phyloP scores from a whole-genome alignment of 2,888 invertebrate species.

The Habroteleia sp. region DNA sequence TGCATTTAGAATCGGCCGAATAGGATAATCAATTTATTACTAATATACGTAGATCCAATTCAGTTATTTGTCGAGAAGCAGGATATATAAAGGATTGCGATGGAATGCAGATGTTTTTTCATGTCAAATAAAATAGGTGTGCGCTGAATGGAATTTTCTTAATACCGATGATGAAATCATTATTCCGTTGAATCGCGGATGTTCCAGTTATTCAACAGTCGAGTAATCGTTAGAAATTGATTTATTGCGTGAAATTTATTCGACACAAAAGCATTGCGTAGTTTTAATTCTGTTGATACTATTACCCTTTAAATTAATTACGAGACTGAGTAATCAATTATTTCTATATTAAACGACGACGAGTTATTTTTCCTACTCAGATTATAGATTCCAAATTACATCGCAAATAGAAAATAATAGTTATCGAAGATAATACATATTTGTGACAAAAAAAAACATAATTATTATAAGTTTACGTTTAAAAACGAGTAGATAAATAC shows the following conservation, averaged over 20 bases:
- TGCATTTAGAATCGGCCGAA: conserved; percentile 33
- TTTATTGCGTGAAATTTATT: conserved; percentile 1
- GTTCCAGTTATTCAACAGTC: conserved; percentile 14
- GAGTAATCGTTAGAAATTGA: conserved; percentile 1
- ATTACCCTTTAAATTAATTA: too few species aligned
- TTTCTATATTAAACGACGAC: too few species aligned
- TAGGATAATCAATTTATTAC: conserved; percentile 51
- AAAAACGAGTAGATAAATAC: too few species aligned
- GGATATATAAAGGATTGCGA: background rate
- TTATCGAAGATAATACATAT: too few species aligned
- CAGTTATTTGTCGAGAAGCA: conserved; percentile 5
- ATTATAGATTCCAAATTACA: too few species aligned
- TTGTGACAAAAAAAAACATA: too few species aligned
- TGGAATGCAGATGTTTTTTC: conserved; percentile 6
- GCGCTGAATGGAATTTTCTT: background rate
- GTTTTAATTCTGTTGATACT: too few species aligned
- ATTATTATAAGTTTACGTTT: too few species aligned
- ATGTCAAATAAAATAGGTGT: background rate
- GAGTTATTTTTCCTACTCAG: too few species aligned
- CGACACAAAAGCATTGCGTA: too few species aligned
- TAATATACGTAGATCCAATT: conserved; percentile 20
- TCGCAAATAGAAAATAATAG: too few species aligned
- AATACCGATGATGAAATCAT: conserved; percentile 5
- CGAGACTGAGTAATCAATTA: too few species aligned
- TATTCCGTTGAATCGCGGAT: background rate